A percentile compares a stretch with the other conserved stretches of the same genome.
phyloP scores from a whole-genome alignment of 1,140 invertebrate species.

The Aphaenogaster floridana region DNA sequence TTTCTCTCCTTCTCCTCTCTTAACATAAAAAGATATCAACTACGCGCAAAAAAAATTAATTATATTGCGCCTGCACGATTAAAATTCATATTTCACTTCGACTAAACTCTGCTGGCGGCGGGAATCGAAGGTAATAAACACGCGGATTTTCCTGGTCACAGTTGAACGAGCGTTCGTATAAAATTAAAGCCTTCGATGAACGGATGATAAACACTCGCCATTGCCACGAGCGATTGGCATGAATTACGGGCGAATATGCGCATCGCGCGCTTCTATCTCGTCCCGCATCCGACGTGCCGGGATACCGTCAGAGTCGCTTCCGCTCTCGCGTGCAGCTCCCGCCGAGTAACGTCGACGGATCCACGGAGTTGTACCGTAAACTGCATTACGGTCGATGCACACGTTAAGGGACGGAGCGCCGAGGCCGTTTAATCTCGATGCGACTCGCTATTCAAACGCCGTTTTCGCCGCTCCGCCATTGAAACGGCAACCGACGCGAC shows the following conservation, averaged over 20 bases:
- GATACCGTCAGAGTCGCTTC: slow-evolving; percentile 30
- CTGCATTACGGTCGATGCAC: slow-evolving; percentile 47
- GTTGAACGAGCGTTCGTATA: slow-evolving; percentile 4
- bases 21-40: not conserved
- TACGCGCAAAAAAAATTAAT: not conserved
- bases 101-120: not conserved
- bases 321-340: slow-evolving; percentile 10
- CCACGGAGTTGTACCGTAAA: slow-evolving; percentile 42
- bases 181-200: slow-evolving; percentile 50
- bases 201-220: slow-evolving; percentile 39
- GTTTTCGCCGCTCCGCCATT: slow-evolving; percentile 25
- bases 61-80: not conserved
- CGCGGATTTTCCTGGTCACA: slow-evolving; percentile 43
- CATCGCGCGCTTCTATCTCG: slow-evolving; percentile 20
- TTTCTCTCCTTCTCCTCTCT: too few species aligned
- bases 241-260: slow-evolving; percentile 32
- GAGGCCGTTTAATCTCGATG: slow-evolving; percentile 46
- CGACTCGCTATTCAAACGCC: slow-evolving; percentile 47
- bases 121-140: slow-evolving; percentile 38
- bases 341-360: not conserved
- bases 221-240: slow-evolving; percentile 44
- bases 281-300: slow-evolving; percentile 14
- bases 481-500: not conserved
- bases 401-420: slow-evolving; percentile 22
- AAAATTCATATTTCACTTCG: slow-evolving; percentile 15